Evolutionary conservation across 2,113 vertebrate genomes (phyloP).

Genomic region (Proterorhinus semilunaris): DNA sequence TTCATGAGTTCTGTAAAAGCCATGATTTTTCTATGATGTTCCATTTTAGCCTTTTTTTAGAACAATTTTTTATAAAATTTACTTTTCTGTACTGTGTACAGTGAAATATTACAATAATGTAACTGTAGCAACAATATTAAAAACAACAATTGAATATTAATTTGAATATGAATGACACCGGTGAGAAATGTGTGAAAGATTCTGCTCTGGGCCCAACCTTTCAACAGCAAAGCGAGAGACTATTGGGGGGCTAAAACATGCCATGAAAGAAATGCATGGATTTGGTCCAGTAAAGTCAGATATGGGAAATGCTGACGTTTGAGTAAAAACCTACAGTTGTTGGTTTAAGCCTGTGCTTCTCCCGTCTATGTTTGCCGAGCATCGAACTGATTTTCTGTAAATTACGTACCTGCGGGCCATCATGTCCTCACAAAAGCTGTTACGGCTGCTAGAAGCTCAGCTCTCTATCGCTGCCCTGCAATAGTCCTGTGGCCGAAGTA

Average conservation of each 20-base stretch:
- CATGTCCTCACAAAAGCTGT: constrained; percentile 51
- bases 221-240: constrained; percentile 34
- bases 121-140: no score
- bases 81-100: no score
- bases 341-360: constrained; percentile 57
- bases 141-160: no score
- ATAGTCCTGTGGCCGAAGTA: constrained; percentile 38
- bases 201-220: constrained; percentile 17
- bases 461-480: constrained; percentile 41
- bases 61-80: no score
- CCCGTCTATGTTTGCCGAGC: constrained; percentile 45
- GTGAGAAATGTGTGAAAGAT: background rate
- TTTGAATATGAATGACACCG: no score
- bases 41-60: no score
- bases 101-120: no score
- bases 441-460: constrained; percentile 53
- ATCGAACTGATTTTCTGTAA: constrained; percentile 67
- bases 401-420: constrained; percentile 66
- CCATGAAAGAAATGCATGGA: constrained; percentile 43
- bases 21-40: no score
- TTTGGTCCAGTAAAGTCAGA: constrained; percentile 56
- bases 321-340: constrained; percentile 60
- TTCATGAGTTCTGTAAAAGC: no score
- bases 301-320: constrained; percentile 70
- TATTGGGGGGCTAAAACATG: constrained; percentile 25